These are phyloP conservation scores for Glossophaga mutica DNA, from an alignment of 2,797 vertebrate species.

Conservation along the genomic window DNA sequence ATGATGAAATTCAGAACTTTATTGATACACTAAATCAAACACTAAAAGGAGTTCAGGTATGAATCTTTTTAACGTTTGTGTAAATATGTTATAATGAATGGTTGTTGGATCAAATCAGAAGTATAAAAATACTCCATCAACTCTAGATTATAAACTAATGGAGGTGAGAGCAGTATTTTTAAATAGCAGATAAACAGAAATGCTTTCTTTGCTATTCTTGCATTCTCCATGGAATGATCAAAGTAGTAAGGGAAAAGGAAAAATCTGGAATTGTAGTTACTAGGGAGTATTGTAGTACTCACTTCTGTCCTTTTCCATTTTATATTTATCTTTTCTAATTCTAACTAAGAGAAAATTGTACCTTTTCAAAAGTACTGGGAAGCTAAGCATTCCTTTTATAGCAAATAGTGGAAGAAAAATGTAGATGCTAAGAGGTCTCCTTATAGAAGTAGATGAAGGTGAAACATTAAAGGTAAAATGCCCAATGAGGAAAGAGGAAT, in stretches of 20 bases:
- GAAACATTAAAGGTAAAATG: background rate
- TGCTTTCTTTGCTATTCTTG: background rate
- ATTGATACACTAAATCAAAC: conserved; percentile 88
- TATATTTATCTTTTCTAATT: conserved; percentile 15
- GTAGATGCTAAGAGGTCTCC: background rate
- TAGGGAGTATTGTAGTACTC: background rate
- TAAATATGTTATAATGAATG: background rate
- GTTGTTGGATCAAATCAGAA: conserved; percentile 4
- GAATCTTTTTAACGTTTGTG: conserved; percentile 27
- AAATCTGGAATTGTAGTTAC: background rate
- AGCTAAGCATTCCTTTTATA: background rate
- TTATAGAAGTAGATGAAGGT: conserved; percentile 1
- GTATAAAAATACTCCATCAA: background rate
- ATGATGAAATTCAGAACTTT: conserved; percentile 93
- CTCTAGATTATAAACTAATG: background rate
- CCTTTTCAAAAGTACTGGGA: background rate
- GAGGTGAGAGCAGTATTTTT: background rate
- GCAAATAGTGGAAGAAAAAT: background rate
- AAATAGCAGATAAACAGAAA: background rate
- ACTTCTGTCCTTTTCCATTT: background rate
- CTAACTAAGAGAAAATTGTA: background rate
- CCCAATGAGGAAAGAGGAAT: background rate
- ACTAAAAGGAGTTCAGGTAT: conserved; percentile 90
- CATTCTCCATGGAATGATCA: background rate
- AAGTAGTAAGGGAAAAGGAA: background rate